Evolutionary conservation across 2,113 vertebrate genomes (phyloP), one percentile per base, ranked within the genome.

Genomic region (Clupea harengus): DNA sequence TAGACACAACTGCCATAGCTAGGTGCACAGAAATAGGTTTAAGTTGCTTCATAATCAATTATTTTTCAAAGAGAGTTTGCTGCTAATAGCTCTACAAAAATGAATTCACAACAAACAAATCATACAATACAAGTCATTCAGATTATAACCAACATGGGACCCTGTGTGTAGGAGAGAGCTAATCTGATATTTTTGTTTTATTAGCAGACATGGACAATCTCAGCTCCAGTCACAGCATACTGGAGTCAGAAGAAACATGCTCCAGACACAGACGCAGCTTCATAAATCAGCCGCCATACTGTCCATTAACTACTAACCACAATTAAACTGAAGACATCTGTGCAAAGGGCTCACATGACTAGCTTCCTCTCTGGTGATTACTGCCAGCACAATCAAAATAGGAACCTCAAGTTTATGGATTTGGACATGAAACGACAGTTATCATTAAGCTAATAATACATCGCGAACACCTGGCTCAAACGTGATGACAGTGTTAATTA

Each of bases 401-500:
- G 72, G 2, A 39, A 39, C 39, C 39, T 39, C 39, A 39, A 39
- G 28, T 15, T 78, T 78, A 78, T 78, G 72, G 72, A 78, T 78
- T 78, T 78, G 72, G 72, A 75, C 67, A 11, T 10, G 67, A 32
- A 39, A 10, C 72, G 72, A 39, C 72, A 78, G 72, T 11, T 32
- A 3, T 28, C 72, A 39, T 78, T 28, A 17, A 11, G 13, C 72
- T 78, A 39, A 78, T 78, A 78, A 78, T 78, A 78, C 72, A 39
- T 4, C 6, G 25, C 72, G 39, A 39, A 78, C 72, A 78, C 72
- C 72, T 78, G 72, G 32, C 32, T 13, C 28, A 78, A 13, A 78
- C 28, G 10, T 78, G 32, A 78, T 78, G 72, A 78, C 72, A 78
- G 28, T 78, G 72, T 17, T 78, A 44, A 78, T 44, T 78, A 78